Conservation (phyloP, 2,888 invertebrate species). For the Perithous albicinctus region DNA sequence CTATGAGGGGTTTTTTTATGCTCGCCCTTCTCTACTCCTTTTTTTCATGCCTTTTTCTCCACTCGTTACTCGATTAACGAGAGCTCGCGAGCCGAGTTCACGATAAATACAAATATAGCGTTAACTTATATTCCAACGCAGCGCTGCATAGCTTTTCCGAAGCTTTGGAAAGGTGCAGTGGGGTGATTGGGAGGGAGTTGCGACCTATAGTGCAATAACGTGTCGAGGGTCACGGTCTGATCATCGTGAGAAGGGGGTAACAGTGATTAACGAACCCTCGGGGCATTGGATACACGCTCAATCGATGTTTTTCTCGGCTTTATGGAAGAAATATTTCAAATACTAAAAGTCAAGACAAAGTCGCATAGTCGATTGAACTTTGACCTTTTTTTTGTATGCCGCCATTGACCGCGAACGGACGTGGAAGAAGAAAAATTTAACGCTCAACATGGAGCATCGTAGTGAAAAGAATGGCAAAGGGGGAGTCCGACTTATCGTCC, state of each 20-base stretch:
- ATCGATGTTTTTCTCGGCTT: slow-evolving; percentile 49
- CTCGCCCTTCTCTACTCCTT: slow-evolving; percentile 19
- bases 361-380: slow-evolving; percentile 27
- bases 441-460: neutral
- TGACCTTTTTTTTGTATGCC: slow-evolving; percentile 16
- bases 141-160: slow-evolving; percentile 27
- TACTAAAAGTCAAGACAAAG: slow-evolving; percentile 27
- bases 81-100: slow-evolving; percentile 34
- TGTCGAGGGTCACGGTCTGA: slow-evolving; percentile 63
- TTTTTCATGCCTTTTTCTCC: slow-evolving; percentile 3
- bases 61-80: slow-evolving; percentile 52
- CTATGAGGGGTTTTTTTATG: slow-evolving; percentile 34
- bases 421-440: neutral
- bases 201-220: slow-evolving; percentile 64
- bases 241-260: slow-evolving; percentile 36
- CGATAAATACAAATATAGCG: slow-evolving; percentile 51
- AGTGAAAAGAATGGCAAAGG: neutral
- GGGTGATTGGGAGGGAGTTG: neutral
- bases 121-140: slow-evolving; percentile 39
- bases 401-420: slow-evolving; percentile 16
- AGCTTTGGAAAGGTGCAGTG: slow-evolving; percentile 36
- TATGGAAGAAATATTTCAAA: slow-evolving; percentile 25
- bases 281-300: slow-evolving; percentile 40
- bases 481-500: neutral
- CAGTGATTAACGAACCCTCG: slow-evolving; percentile 51